Percentiles rank a stretch among this genome's conserved stretches.
Conservation (phyloP, 2,888 invertebrate genomes). For the Napeogenes sylphis region DNA sequence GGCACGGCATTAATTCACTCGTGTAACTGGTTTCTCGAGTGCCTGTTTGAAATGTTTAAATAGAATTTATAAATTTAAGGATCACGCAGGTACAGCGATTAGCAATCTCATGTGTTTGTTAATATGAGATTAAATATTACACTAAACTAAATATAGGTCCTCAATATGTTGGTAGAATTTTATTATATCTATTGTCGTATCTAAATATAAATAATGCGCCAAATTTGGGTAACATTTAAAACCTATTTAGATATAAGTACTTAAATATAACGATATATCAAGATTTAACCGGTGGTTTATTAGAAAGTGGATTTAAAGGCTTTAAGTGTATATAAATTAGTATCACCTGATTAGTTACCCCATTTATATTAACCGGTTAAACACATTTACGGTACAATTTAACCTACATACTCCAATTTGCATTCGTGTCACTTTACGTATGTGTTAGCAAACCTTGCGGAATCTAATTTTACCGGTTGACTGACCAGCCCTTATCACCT, state of each 20-base stretch:
- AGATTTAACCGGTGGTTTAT: too few relatives aligned
- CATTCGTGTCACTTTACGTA: slow-evolving; percentile 52
- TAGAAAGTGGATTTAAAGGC: too few relatives aligned
- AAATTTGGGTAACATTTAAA: too few relatives aligned
- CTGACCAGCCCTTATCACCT: slow-evolving; percentile 38
- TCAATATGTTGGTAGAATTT: too few relatives aligned
- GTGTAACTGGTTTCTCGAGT: slow-evolving; percentile 34
- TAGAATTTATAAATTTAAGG: slow-evolving; percentile 16
- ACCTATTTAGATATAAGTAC: too few relatives aligned
- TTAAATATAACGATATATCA: too few relatives aligned
- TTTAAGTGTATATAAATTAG: background rate
- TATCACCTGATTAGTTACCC: slow-evolving; percentile 5
- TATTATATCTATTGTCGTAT: too few relatives aligned
- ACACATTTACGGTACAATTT: slow-evolving; percentile 27
- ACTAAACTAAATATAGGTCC: too few relatives aligned
- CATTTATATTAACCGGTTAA: slow-evolving; percentile 16
- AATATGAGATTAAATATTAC: too few relatives aligned
- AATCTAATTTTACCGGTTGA: slow-evolving; percentile 63
- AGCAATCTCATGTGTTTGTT: too few relatives aligned
- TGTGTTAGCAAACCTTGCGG: slow-evolving; percentile 53
- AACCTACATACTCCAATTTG: slow-evolving; percentile 59
- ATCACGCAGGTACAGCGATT: too few relatives aligned
- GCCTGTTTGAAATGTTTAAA: slow-evolving; percentile 28
- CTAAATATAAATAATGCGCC: too few relatives aligned
- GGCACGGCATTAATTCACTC: slow-evolving; percentile 35